phyloP scores from a whole-genome alignment of 2,888 invertebrate genomes.

The Oeneis ivallda region DNA sequence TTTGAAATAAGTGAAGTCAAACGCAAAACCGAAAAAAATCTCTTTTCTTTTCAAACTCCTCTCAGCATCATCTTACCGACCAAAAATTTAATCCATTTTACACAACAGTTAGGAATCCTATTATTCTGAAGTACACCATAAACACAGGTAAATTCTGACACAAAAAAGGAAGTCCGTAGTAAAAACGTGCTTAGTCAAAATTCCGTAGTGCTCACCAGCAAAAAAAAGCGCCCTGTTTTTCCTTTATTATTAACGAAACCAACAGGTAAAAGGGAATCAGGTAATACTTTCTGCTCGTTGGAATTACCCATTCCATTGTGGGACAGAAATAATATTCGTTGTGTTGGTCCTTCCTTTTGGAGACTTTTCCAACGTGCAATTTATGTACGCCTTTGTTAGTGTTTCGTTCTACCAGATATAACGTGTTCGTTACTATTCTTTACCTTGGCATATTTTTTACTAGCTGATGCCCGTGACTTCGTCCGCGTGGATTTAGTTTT shows the following conservation, averaged over 20 bases:
- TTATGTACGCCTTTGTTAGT: slow-evolving; percentile 15
- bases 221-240: slow-evolving; percentile 3
- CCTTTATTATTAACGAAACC: slow-evolving; percentile 9
- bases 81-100: neutral
- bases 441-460: neutral
- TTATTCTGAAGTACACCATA: slow-evolving; percentile 5
- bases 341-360: slow-evolving; percentile 11
- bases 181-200: slow-evolving; percentile 12
- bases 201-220: slow-evolving; percentile 13
- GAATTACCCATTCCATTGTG: slow-evolving; percentile 27
- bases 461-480: too few species aligned
- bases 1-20: too few species aligned
- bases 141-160: slow-evolving; percentile 17
- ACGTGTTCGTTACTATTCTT: slow-evolving; percentile 3
- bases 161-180: slow-evolving; percentile 11
- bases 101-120: slow-evolving; percentile 4
- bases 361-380: slow-evolving; percentile 14
- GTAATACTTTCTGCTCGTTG: slow-evolving; percentile 22
- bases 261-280: slow-evolving; percentile 28
- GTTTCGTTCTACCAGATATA: slow-evolving; percentile 7
- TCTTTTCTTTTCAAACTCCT: neutral
- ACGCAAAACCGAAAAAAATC: neutral
- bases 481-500: too few species aligned
- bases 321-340: slow-evolving; percentile 21
- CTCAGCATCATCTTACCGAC: neutral